Evolutionary conservation across 2,797 vertebrate species (phyloP), one percentile per base, ranked within the genome.

Genomic region (Neosilurus mollespiculum): DNA sequence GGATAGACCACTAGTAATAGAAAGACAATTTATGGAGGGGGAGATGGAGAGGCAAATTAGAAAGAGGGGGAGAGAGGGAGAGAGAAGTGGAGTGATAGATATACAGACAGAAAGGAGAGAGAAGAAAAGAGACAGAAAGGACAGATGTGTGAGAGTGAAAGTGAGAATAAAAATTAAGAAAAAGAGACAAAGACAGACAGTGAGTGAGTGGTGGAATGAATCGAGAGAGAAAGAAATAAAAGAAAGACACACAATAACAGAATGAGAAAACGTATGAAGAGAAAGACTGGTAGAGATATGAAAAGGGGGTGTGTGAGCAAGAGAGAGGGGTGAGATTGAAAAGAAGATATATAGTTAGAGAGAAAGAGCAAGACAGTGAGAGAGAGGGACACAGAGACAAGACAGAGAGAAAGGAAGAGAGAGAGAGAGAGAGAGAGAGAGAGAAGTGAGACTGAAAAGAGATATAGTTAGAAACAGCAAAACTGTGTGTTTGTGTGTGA

Each of bases 401-500:
- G 9, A 20, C 1, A 72, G 20, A 43, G 4, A 51, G 16, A 30
- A 18, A 12, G 22, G 51, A 18, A 64, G 53, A 37, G 9, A 65
- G 20, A 59, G 18, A 58, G 0, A 37, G 3, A 22, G 64, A n/a
- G 8, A 77, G 8, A 61, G 7, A 22, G 30, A 30, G 15, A 83
- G 86, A 75, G 88, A 86, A 83, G 87, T 84, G 78, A 66, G 81
- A 87, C 37, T 43, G 37, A 43, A 43, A 6, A 43, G 37, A 43
- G 2, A 6, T 43, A 43, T 2, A 43, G 37, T 2, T 2, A 43
- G 37, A 43, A 43, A 43, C 37, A 43, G 37, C 37, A 43, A 43
- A n/a, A n/a, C n/a, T n/a, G n/a, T n/a, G n/a, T n/a, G n/a, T n/a
- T n/a, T n/a, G n/a, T n/a, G n/a, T n/a, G n/a, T n/a, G n/a, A n/a